A percentile compares a stretch with the other conserved stretches of the same genome.
phyloP scores from a whole-genome alignment of 1,140 invertebrate species.

The Papilio polytes region DNA sequence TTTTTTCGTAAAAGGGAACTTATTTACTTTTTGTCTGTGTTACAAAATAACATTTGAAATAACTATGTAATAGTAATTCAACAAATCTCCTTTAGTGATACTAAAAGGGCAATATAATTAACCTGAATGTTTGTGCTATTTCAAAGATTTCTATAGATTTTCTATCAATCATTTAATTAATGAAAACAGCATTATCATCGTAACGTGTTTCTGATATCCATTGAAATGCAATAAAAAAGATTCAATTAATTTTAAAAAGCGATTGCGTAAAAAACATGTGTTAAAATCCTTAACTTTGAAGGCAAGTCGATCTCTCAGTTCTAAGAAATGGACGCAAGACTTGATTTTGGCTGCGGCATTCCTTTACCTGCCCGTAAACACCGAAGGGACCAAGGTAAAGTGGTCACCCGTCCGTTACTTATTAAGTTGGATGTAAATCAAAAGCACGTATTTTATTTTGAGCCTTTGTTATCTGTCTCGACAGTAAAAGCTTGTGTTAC shows the following conservation, averaged over 20 bases:
- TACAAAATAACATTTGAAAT: not conserved
- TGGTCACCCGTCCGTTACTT: not conserved
- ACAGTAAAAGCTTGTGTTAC: slow-evolving; percentile 25
- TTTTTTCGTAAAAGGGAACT: not conserved
- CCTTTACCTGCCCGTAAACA: slow-evolving; percentile 30
- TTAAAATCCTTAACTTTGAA: slow-evolving; percentile 15
- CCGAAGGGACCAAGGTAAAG: slow-evolving; percentile 8
- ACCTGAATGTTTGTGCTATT: too few relatives aligned
- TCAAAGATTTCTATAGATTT: too few relatives aligned
- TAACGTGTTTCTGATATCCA: not conserved
- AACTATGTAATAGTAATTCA: too few relatives aligned
- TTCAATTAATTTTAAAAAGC: slow-evolving; percentile 32
- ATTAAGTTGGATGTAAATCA: slow-evolving; percentile 28
- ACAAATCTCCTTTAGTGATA: too few relatives aligned
- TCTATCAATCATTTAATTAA: too few relatives aligned
- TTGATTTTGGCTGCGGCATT: slow-evolving; percentile 26
- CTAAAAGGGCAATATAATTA: too few relatives aligned
- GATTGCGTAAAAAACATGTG: slow-evolving; percentile 16
- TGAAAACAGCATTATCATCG: not conserved
- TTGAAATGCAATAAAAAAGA: not conserved
- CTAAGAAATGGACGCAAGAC: slow-evolving; percentile 28
- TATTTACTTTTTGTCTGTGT: not conserved
- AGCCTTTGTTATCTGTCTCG: slow-evolving; percentile 24
- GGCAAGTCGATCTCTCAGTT: slow-evolving; percentile 27
- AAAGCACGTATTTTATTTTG: slow-evolving; percentile 28